Conservation (phyloP, 2,113 vertebrate genomes). For the Ovis canadensis region DNA sequence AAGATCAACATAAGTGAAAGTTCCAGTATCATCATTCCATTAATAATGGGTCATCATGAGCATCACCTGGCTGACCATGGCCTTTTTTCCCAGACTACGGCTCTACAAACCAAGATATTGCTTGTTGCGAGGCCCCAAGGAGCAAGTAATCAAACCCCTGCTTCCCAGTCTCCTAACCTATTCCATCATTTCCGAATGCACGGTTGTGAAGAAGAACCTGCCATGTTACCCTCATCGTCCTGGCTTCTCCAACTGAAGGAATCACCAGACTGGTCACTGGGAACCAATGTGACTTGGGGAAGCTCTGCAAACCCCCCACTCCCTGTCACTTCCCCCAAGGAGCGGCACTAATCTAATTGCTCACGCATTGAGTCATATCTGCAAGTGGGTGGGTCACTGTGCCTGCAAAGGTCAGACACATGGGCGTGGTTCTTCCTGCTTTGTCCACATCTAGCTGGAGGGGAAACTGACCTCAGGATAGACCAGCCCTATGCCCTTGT, state of each 20-base stretch:
- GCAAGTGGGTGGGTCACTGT: not conserved
- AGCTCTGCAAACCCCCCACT: not conserved
- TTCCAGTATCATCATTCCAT: fast-evolving
- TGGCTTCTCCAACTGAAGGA: not conserved
- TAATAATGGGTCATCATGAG: fast-evolving
- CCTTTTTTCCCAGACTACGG: not conserved
- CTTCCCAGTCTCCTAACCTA: not conserved
- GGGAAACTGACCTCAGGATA: not conserved
- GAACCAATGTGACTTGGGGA: not conserved
- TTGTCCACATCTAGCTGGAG: not conserved
- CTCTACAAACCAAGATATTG: not conserved
- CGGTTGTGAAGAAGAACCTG: not conserved
- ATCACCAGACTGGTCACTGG: not conserved
- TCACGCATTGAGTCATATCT: not conserved
- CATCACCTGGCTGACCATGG: fast-evolving
- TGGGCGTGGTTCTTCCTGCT: not conserved
- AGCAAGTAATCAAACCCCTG: not conserved
- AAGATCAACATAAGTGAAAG: not conserved
- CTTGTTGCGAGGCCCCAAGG: not conserved
- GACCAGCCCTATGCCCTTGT: not conserved
- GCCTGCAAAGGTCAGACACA: not conserved
- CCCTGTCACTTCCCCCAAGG: not conserved
- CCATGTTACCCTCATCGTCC: fast-evolving
- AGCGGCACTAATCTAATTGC: not conserved
- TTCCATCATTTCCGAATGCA: not conserved